Base-by-base conservation (phyloP, 2,113 vertebrate species). In the Aegypius monachus region DNA sequence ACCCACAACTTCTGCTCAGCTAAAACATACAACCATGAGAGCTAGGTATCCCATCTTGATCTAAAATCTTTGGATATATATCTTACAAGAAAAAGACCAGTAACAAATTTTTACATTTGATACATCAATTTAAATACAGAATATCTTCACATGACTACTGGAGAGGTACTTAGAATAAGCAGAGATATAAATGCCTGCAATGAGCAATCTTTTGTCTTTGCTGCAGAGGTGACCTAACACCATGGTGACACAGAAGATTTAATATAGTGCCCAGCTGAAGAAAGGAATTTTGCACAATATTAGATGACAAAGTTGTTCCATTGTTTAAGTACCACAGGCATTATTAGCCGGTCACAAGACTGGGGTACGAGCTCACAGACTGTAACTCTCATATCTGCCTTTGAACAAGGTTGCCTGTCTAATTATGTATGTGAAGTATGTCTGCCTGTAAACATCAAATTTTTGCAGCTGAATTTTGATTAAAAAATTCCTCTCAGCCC, bases 241-340 rank as follows among this genome's bases (percentile, higher is more conserved):
- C 4, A 2, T 10, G n/a, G 90, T 88, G 89, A 85, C 93, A 96
- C 58, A 47, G 48, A 84, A 91, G 74, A 95, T 94, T 95, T 86
- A 95, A 95, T 94, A 95, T n/a, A 87, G 89, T 77, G 67, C 79
- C 62, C 78, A 73, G 77, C 65, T 75, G 81, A 90, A 55, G 89
- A 52, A 68, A 89, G 93, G 89, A 73, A 95, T 87, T 89, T 90
- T 93, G 58, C 94, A 93, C 87, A 78, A 70, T 95, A 96, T 96
- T 95, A 73, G 81, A 73, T 97, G 95, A 93, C 93, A 87, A 77
- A 73, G 42, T 73, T 97, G 91, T 94, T 95, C 95, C 81, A 95
- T 96, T 96, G 95, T 95, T 87, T 25, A 90, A 91, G 93, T 62
- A 91, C 70, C 94, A 80, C 7, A 47, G 66, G 78, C 62, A 34